Percentiles rank a stretch among this genome's conserved stretches.
phyloP scores from a whole-genome alignment of 2,888 invertebrate species.

The Stenotaenia linearis region DNA sequence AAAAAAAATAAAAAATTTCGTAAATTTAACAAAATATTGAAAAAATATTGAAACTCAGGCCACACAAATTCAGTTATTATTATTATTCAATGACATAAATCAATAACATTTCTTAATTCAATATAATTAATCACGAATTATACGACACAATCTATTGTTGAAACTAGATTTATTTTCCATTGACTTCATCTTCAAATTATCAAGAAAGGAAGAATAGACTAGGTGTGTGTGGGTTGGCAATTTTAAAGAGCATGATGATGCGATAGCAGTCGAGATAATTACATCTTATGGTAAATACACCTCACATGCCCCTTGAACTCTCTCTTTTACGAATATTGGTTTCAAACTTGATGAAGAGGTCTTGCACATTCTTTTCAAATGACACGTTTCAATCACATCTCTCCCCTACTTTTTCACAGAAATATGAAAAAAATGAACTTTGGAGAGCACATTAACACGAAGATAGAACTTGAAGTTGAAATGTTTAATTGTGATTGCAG shows the following conservation, averaged over 20 bases:
- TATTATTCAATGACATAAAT: neutral
- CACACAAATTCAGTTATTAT: too few species aligned
- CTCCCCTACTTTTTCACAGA: too few species aligned
- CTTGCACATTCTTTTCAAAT: neutral
- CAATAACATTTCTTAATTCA: neutral
- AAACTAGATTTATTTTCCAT: neutral
- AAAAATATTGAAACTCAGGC: too few species aligned
- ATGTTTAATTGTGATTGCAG: neutral
- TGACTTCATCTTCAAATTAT: neutral
- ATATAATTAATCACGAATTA: neutral
- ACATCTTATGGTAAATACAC: neutral
- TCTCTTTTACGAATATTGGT: neutral
- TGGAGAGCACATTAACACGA: too few species aligned
- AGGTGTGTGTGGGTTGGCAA: neutral
- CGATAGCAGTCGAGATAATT: neutral
- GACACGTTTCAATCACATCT: neutral
- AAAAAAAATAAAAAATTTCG: conserved; percentile 38
- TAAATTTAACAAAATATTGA: too few species aligned
- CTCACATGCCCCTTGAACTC: neutral
- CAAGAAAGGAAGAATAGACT: neutral
- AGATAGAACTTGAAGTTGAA: neutral
- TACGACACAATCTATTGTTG: neutral
- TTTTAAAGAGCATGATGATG: neutral
- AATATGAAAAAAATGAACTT: too few species aligned
- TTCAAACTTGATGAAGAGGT: neutral